These are phyloP conservation scores for Lacerta agilis DNA, from an alignment of 2,797 vertebrate species.

Conservation along the genomic window DNA sequence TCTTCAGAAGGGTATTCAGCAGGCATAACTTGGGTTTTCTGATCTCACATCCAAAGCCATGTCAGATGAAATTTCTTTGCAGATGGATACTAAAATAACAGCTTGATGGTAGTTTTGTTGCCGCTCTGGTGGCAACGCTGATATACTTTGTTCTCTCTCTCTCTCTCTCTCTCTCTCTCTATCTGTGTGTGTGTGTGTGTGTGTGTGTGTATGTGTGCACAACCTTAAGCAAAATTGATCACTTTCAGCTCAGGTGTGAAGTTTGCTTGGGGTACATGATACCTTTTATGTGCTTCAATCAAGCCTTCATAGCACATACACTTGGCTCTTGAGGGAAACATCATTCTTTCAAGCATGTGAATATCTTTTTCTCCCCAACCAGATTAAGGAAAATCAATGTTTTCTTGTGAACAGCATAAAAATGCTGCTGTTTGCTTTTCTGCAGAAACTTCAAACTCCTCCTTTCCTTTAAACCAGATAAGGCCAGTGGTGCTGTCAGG, in stretches of 20 bases:
- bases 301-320: slow-evolving; percentile 68
- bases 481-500: neutral
- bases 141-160: slow-evolving; percentile 54
- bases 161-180: no score
- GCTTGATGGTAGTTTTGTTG: slow-evolving; percentile 50
- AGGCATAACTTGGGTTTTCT: slow-evolving; percentile 31
- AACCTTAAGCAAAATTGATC: slow-evolving; percentile 67
- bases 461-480: slow-evolving; percentile 44
- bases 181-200: slow-evolving; percentile 13
- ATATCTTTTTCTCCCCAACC: slow-evolving; percentile 51
- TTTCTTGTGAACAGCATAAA: slow-evolving; percentile 62
- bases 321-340: slow-evolving; percentile 67
- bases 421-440: slow-evolving; percentile 50
- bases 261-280: slow-evolving; percentile 64
- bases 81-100: slow-evolving; percentile 24
- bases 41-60: slow-evolving; percentile 47
- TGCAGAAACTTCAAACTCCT: slow-evolving; percentile 51
- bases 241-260: slow-evolving; percentile 44
- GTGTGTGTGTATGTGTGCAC: neutral
- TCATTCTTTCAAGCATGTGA: slow-evolving; percentile 67
- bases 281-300: slow-evolving; percentile 70
- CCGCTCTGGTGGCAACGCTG: slow-evolving; percentile 36
- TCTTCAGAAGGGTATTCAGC: slow-evolving; percentile 29
- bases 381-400: slow-evolving; percentile 63
- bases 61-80: slow-evolving; percentile 40